Evolutionary conservation across 2,888 invertebrate genomes (phyloP), one percentile per base, ranked within the genome.

Genomic region (Megaustenia siamemsis): DNA sequence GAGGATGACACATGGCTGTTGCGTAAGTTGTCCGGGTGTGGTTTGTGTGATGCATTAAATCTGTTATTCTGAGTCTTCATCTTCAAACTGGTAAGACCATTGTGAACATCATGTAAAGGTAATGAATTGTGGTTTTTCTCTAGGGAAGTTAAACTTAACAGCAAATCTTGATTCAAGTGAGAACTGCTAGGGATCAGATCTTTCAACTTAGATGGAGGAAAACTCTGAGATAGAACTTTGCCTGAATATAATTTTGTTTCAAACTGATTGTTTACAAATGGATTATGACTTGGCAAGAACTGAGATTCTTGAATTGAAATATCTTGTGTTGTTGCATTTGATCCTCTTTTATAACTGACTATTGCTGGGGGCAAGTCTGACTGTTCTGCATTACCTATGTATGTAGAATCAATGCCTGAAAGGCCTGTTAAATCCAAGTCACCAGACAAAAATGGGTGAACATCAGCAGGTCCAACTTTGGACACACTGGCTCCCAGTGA

Each of bases 401-500:
- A n/a, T n/a, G n/a, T n/a, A n/a, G n/a, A n/a, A n/a, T n/a, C n/a
- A 38, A 68, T 40, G 49, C 28, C 77, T 28, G 86, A 43, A 43
- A 86, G 49, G 6, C 80, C 86, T 43, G 81, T 80, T 21, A 83
- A 77, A 49, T 76, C 83, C 45, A 86, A 56, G 28, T 81, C 83
- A 53, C 82, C 82, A 45, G 84, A 82, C 18, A 82, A 43, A 60
- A 82, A 43, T 15, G 75, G 66, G 35, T 82, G 76, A 56, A 66
- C 49, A 60, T 82, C 82, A 66, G 28, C 63, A 24, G 82, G 66
- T 40, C 60, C 38, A 66, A 82, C 66, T 18, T 76, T 66, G 24
- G 83, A 63, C 28, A 85, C 43, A 43, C 82, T 88, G 68, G 86
- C 84, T 38, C 86, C 87, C 32, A 86, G 86, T 21, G 88, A 88